Percentiles rank a stretch among this genome's conserved stretches.
phyloP scores from a whole-genome alignment of 2,113 vertebrate genomes.

The Zingel zingel region DNA sequence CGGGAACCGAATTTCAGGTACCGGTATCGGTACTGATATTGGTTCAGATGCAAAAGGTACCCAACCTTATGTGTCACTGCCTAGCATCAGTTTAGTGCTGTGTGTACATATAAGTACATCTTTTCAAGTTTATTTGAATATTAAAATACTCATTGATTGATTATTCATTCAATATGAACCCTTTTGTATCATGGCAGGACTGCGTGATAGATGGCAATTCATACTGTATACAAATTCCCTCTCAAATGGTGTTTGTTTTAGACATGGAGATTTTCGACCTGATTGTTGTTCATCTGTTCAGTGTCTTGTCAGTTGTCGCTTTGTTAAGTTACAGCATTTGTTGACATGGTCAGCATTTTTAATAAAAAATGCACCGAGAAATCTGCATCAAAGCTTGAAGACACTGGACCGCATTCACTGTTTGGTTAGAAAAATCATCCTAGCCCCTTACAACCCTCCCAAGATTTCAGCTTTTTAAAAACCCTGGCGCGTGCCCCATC shows the following conservation, averaged over 20 bases:
- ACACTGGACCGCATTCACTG: not conserved
- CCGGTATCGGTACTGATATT: too few species aligned
- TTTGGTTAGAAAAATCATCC: not conserved
- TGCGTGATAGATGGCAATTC: not conserved
- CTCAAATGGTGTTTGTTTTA: not conserved
- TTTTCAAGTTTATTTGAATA: not conserved
- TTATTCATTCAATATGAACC: not conserved
- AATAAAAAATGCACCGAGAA: not conserved
- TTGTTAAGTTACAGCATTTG: not conserved
- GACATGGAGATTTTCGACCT: not conserved
- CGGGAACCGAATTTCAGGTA: too few species aligned
- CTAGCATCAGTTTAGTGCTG: not conserved
- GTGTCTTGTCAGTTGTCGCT: not conserved
- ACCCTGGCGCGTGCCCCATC: not conserved
- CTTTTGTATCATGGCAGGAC: not conserved
- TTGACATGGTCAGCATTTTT: not conserved
- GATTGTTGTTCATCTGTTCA: not conserved
- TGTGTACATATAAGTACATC: not conserved
- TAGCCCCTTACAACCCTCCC: not conserved
- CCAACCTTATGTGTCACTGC: too few species aligned
- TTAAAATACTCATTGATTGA: not conserved
- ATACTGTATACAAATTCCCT: not conserved
- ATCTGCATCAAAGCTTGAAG: not conserved
- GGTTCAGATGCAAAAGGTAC: too few species aligned
- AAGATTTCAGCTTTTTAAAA: conserved; percentile 21